Evolutionary conservation across 2,888 invertebrate genomes (phyloP), one percentile per base, ranked within the genome.

Genomic region (Rhingia rostrata): DNA sequence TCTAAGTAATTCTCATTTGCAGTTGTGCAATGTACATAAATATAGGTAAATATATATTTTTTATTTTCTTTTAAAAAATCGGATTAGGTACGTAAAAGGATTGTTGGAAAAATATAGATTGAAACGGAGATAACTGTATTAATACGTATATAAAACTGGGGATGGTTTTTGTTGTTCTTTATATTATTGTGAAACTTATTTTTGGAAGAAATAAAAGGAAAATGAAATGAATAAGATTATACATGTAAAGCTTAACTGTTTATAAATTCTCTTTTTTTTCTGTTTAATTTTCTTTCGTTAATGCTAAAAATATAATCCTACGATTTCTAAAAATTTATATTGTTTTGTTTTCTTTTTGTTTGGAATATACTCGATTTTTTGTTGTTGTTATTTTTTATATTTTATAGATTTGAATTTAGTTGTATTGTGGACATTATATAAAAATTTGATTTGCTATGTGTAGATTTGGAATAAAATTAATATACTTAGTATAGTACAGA

Each of bases 401-500:
- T 78, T 58, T 60, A 58, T 69, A 69, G 67, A 43, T 63, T 85
- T 66, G 56, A 74, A 74, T 69, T 73, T 79, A 77, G 45, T 61
- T 70, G 63, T 70, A 70, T 81, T 81, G 78, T 82, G 75, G 87
- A 86, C 86, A 87, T 86, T 78, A 83, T 85, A 67, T 84, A 85
- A 85, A 85, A 85, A 66, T 69, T 86, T 86, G 73, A 73, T 89
- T 90, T 89, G 91, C 91, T 91, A 91, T 91, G 91, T 91, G 87
- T 91, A 92, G 82, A 92, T 91, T 90, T 92, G 95, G 90, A 95
- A 94, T 90, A 95, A 93, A 93, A 95, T 93, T 90, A 95, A 93
- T 91, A 95, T 94, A 91, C 94, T 94, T 92, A 95, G 93, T 92
- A 95, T 94, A 86, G 94, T 94, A 93, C 94, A 94, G 92, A 95